These are phyloP conservation scores for Eudasyphora cyanicolor DNA, from an alignment of 2,888 invertebrate species.

Conservation along the genomic window DNA sequence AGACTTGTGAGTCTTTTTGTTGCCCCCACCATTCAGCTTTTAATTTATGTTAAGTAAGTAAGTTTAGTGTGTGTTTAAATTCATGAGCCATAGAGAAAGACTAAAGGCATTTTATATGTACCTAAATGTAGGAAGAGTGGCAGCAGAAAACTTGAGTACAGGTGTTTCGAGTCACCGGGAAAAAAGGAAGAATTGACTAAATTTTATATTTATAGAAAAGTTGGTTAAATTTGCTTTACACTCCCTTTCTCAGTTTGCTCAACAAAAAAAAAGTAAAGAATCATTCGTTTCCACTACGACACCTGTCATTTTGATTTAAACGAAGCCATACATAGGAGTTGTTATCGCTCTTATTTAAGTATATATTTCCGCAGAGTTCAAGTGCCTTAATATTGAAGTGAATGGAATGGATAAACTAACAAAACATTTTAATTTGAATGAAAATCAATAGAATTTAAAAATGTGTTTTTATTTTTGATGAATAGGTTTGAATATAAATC, in stretches of 20 bases:
- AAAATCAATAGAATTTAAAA: no score
- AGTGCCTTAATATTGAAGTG: neutral
- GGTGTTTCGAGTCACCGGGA: no score
- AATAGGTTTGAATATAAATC: no score
- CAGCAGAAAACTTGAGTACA: neutral
- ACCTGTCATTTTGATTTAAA: neutral
- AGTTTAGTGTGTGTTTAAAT: slow-evolving; percentile 3
- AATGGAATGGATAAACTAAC: neutral
- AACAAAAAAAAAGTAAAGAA: neutral
- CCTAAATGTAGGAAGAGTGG: neutral
- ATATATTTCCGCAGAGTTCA: neutral
- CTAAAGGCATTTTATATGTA: neutral
- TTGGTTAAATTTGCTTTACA: neutral
- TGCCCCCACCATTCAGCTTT: slow-evolving; percentile 6
- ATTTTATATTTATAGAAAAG: neutral
- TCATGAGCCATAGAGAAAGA: neutral
- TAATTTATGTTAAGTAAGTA: slow-evolving; percentile 30
- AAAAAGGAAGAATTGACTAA: neutral
- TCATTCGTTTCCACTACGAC: neutral
- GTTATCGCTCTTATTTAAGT: neutral
- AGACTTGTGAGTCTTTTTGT: neutral
- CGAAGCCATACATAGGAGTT: neutral
- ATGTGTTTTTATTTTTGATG: no score
- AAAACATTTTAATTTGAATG: neutral
- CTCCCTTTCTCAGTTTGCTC: neutral